Evolutionary conservation across 92 coral and sea anemone species (phyloP).

Genomic region (Chrysogorgia sp.): DNA sequence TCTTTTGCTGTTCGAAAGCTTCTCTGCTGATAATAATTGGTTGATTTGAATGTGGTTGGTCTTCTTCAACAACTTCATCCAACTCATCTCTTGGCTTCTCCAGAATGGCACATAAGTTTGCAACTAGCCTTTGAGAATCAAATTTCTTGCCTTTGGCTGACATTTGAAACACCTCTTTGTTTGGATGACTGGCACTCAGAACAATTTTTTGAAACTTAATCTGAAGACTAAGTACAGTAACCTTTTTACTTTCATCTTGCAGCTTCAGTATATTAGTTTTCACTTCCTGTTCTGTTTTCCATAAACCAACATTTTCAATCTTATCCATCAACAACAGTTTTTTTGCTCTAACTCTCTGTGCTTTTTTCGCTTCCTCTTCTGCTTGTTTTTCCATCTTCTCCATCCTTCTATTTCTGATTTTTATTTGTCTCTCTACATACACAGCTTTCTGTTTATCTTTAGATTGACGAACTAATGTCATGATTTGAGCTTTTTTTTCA

Average conservation of each 20-base stretch:
- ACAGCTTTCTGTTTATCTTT: background rate
- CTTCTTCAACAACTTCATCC: too few relatives aligned
- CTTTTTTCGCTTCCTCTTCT: slow-evolving; percentile 33
- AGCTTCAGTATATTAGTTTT: background rate
- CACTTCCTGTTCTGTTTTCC: slow-evolving; percentile 33
- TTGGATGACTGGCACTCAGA: slow-evolving; percentile 26
- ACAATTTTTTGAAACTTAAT: slow-evolving; percentile 27
- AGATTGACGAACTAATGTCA: slow-evolving; percentile 27
- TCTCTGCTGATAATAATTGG: too few relatives aligned
- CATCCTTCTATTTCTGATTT: slow-evolving; percentile 26
- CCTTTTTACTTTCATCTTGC: background rate
- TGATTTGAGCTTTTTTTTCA: slow-evolving; percentile 6
- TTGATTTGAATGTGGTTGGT: too few relatives aligned
- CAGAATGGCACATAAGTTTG: slow-evolving; percentile 44
- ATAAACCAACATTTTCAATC: slow-evolving; percentile 22
- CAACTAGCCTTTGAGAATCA: slow-evolving; percentile 17
- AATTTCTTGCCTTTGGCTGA: slow-evolving; percentile 30
- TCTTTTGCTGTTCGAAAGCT: too few relatives aligned
- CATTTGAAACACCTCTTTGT: slow-evolving; percentile 50
- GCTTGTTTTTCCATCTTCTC: too few relatives aligned
- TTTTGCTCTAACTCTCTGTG: slow-evolving; percentile 12
- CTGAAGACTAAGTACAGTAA: slow-evolving; percentile 1
- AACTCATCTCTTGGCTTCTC: too few relatives aligned
- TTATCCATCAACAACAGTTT: slow-evolving; percentile 33
- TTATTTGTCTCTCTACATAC: slow-evolving; percentile 20